Evolutionary conservation across 2,888 invertebrate genomes (phyloP).

Genomic region (Caenorhabditis sulstoni): DNA sequence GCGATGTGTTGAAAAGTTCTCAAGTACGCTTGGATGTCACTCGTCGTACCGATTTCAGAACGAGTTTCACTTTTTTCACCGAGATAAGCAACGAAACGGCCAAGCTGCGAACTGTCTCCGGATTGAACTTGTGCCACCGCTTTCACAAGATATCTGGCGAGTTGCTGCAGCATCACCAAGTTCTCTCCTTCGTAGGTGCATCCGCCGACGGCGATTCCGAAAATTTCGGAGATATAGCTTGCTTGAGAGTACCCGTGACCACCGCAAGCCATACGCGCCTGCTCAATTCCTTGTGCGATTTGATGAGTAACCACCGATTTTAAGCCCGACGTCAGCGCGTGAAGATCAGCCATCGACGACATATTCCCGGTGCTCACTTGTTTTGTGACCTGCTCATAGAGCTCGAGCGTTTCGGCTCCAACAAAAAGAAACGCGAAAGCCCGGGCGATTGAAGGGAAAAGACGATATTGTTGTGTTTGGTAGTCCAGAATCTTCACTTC

Average conservation of each 20-base stretch:
- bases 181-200: constrained; percentile 98
- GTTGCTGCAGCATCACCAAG: constrained; percentile 92
- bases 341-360: constrained; percentile 85
- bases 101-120: constrained; percentile 23
- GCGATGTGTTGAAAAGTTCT: constrained; percentile 65
- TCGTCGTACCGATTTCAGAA: no score
- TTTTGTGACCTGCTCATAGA: constrained; percentile 57
- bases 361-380: constrained; percentile 56
- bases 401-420: constrained; percentile 70
- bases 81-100: constrained; percentile 63
- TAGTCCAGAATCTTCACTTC: constrained; percentile 95
- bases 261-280: constrained; percentile 90
- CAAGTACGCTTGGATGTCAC: constrained; percentile 27
- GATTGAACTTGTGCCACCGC: constrained; percentile 39
- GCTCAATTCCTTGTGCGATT: constrained; percentile 86
- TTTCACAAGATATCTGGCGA: constrained; percentile 89
- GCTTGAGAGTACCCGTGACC: constrained; percentile 95
- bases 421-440: constrained; percentile 88
- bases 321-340: constrained; percentile 92
- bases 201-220: constrained; percentile 86
- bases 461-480: constrained; percentile 93
- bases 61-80: constrained; percentile 36
- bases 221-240: constrained; percentile 81
- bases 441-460: constrained; percentile 87
- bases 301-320: constrained; percentile 90